Percentiles rank a stretch among this genome's conserved stretches.
phyloP scores from a whole-genome alignment of 2,113 vertebrate genomes.

The Sinocyclocheilus anophthalmus region DNA sequence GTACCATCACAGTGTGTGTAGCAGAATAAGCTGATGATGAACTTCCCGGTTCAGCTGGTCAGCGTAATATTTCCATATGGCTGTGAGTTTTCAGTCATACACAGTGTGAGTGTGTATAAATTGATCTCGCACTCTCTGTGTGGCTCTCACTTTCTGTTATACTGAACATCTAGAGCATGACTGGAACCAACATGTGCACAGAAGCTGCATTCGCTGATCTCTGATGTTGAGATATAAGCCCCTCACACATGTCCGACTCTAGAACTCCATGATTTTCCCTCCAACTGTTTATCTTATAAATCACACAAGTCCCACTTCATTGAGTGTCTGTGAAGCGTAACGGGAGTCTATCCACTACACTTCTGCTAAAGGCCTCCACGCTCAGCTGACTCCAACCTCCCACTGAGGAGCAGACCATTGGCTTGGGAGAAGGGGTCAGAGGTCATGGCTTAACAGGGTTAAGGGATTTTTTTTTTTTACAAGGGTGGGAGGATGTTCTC shows the following conservation, averaged over 20 bases:
- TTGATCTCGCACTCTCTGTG: conserved; percentile 23
- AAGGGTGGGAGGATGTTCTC: neutral
- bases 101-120: conserved; percentile 36
- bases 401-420: neutral
- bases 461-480: neutral
- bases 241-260: neutral
- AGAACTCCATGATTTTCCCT: neutral
- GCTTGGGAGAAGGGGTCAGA: conserved; percentile 15
- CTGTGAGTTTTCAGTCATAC: conserved; percentile 13
- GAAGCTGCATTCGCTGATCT: neutral
- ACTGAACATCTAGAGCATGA: conserved; percentile 56
- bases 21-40: conserved; percentile 2
- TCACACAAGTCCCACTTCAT: conserved; percentile 20
- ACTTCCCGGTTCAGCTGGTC: neutral
- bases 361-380: conserved; percentile 31
- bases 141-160: conserved; percentile 31
- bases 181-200: conserved; percentile 46
- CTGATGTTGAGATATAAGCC: neutral
- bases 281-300: neutral
- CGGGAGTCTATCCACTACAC: neutral
- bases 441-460: conserved; percentile 29
- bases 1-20: neutral
- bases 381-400: conserved; percentile 44
- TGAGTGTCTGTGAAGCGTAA: conserved; percentile 43
- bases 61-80: neutral